Evolutionary conservation across 2,113 vertebrate species (phyloP), one percentile per base, ranked within the genome.

Genomic region (Illadopsis cleaveri): DNA sequence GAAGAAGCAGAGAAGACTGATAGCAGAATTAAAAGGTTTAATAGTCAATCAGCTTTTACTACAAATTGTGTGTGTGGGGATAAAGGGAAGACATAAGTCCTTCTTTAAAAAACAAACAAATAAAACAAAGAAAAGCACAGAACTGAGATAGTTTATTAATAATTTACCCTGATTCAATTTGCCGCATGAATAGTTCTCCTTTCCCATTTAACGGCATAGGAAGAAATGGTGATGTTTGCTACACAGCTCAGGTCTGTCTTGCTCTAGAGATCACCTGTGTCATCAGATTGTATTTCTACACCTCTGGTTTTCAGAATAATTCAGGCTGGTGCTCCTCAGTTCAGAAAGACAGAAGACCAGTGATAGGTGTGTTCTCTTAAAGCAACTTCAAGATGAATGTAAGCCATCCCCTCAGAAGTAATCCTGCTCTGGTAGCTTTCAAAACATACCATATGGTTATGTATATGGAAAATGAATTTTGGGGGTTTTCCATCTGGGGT

Each of bases 131-230:
- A 35, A 38, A 60, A 82, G 10, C 8, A 19, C 21, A 57, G 61
- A 40, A 69, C 42, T 28, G 44, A 66, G 45, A 19, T 19, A 21
- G 48, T 70, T 82, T 82, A 42, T 71, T 78, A 78, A 84, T 82
- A 75, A 69, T 76, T 90, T 68, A 72, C 50, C 61, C n/a, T 8
- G 9, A 57, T 66, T 64, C 65, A 89, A 76, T 91, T 82, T 90
- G 54, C 76, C 0, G 1, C 82, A 75, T 60, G 51, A 73, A n/a
- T 80, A 64, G 54, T 73, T 71, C 51, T 72, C 81, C 62, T 50
- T 69, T 61, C 7, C 17, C 0, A 0, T 42, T 78, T 72, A 82
- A 30, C 31, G n/a, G 18, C 2, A 0, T 31, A 37, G 42, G 48
- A 30, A 70, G 30, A 33, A 42, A 79, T 56, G 27, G 16, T 2